Evolutionary conservation across 2,113 vertebrate species (phyloP).

Genomic region (Leiothrix lutea): DNA sequence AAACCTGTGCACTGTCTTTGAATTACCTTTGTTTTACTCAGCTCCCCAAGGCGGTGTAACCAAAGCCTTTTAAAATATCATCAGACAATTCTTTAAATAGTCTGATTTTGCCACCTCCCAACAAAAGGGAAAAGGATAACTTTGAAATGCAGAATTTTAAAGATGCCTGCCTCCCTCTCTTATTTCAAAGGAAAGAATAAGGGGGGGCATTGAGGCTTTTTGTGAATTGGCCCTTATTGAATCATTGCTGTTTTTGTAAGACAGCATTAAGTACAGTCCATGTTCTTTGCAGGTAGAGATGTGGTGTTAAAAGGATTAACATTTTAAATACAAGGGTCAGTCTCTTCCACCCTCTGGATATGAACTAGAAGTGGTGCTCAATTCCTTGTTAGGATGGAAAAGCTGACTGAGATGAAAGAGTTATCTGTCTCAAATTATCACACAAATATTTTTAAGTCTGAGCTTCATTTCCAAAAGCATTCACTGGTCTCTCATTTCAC

Average conservation of each 20-base stretch:
- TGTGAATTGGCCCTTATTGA: neutral
- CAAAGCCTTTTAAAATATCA: slow-evolving; percentile 46
- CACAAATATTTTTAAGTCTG: neutral
- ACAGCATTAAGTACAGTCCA: neutral
- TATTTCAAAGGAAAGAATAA: neutral
- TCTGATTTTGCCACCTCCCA: neutral
- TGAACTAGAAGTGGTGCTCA: neutral
- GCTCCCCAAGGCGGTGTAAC: neutral
- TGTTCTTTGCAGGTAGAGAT: neutral
- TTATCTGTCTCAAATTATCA: neutral
- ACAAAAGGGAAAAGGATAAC: neutral
- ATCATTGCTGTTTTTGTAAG: neutral
- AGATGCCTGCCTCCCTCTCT: neutral
- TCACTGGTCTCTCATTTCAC: neutral
- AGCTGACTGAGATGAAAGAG: neutral
- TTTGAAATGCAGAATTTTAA: slow-evolving; percentile 26
- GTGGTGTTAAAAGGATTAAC: neutral
- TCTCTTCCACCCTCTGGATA: neutral
- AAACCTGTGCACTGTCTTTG: neutral
- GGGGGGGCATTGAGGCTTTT: neutral
- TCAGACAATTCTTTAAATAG: slow-evolving; percentile 34
- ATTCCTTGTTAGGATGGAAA: neutral
- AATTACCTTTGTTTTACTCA: slow-evolving; percentile 46
- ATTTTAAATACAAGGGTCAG: neutral
- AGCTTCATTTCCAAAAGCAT: neutral